Percentiles rank a stretch among this genome's conserved stretches.
phyloP scores from a whole-genome alignment of 2,888 invertebrate species.

The Tetheella fluctuosa region DNA sequence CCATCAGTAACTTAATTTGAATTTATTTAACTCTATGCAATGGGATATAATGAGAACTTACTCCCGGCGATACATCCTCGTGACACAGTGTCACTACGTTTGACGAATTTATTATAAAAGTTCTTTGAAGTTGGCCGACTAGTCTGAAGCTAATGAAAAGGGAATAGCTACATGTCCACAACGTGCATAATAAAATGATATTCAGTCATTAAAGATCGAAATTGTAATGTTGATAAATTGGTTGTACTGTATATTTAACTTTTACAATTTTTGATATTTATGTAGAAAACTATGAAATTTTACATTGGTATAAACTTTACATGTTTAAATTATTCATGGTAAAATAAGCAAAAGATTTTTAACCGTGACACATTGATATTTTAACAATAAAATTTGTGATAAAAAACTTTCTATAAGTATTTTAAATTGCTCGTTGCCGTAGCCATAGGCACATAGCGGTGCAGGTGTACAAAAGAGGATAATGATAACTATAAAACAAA shows the following conservation, averaged over 20 bases:
- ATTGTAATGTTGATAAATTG: background rate
- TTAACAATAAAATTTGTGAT: too few species aligned
- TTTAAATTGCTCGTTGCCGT: background rate
- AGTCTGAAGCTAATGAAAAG: conserved; percentile 19
- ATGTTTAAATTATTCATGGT: too few species aligned
- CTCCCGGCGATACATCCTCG: conserved; percentile 32
- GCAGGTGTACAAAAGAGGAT: background rate
- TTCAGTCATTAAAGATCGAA: background rate
- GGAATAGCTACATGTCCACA: background rate
- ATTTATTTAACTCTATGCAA: conserved; percentile 64
- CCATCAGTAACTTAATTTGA: conserved; percentile 66
- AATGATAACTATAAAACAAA: conserved; percentile 18
- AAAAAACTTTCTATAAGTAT: background rate
- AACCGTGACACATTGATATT: too few species aligned
- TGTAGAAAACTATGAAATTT: too few species aligned
- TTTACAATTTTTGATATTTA: too few species aligned
- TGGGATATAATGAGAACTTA: conserved; percentile 51
- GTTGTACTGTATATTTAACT: background rate
- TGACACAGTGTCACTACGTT: conserved; percentile 16
- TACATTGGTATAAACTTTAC: too few species aligned
- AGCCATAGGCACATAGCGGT: too few species aligned
- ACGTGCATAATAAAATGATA: background rate
- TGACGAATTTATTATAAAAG: conserved; percentile 34
- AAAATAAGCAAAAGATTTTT: too few species aligned
- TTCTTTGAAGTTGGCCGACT: conserved; percentile 30